Evolutionary conservation across 64 coral and sea anemone genomes (phyloP), one percentile per base, ranked within the genome.

Genomic region (Platygyra sinensis): DNA sequence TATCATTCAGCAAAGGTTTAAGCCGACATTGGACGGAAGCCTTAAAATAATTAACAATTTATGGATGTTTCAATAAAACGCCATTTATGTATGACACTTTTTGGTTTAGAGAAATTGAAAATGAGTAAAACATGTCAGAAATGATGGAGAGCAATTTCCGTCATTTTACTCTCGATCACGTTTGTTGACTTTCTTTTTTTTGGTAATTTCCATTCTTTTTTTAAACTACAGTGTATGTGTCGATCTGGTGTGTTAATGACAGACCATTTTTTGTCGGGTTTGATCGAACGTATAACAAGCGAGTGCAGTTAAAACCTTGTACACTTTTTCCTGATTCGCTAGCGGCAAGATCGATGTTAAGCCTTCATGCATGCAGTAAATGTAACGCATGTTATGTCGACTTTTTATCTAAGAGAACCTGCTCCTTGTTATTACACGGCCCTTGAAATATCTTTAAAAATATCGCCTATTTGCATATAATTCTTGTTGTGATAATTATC

Each of bases 1-100:
- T 76, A 71, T 57, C 87, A 75, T 94, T 82, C 72, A 76, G 42
- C 71, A 89, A 85, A 67, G 32, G 19, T 69, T 90, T 36, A 17
- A 61, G n/a, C 11, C 29, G 75, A 73, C 31, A 89, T 80, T 24
- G 22, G 33, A 67, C 61, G 62, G 80, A 83, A 42, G 32, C 63
- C 22, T 31, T 25, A 28, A 5, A 29, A 38, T 39, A 65, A 18
- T 69, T 16, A 19, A 65, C 31, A 67, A 8, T 50, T 85, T 63
- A 67, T 24, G 31, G 28, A 72, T 29, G 10, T 15, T 72, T 85
- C 42, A 85, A 72, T 85, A 3, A 85, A 69, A n/a, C 63, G 63
- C 13, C 9, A 33, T 50, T 38, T 42, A 15, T 63, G 19, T 69
- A 25, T 30, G 36, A 16, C 63, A n/a, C 33, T 71, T 85, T 69